These are phyloP conservation scores for Zhuqinia jingwanae DNA, from an alignment of 2,888 invertebrate species.

Conservation along the genomic window DNA sequence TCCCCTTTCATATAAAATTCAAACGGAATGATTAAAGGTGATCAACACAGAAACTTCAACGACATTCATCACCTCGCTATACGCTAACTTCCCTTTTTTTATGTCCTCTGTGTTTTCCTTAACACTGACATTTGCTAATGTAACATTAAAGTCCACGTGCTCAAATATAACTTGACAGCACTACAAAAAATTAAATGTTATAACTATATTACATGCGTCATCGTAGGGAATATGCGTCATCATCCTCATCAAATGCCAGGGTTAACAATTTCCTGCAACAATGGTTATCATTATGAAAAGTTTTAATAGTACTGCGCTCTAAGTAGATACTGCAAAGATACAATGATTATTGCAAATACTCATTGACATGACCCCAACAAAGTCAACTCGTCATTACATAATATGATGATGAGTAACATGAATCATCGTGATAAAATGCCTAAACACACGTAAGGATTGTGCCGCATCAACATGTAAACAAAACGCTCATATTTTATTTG, in stretches of 20 bases:
- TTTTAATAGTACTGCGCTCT: not conserved
- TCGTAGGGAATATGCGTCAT: not conserved
- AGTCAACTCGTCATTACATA: not conserved
- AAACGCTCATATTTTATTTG: not conserved
- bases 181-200: not conserved
- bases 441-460: conserved; percentile 2
- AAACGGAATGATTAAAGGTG: not conserved
- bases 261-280: not conserved
- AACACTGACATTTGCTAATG: conserved; percentile 63
- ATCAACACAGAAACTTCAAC: not conserved
- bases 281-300: not conserved
- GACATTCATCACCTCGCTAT: no score
- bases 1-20: no score
- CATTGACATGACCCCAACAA: not conserved
- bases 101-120: conserved; percentile 64
- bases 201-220: conserved; percentile 3
- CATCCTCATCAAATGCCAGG: conserved; percentile 35
- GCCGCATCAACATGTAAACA: not conserved
- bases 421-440: not conserved
- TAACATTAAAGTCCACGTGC: conserved; percentile 33
- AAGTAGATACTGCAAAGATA: not conserved
- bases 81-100: no score
- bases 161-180: not conserved
- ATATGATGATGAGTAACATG: conserved; percentile 15
- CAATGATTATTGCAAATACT: not conserved